Conservation (phyloP, 1,140 invertebrate species). For the Heliconius himera region DNA sequence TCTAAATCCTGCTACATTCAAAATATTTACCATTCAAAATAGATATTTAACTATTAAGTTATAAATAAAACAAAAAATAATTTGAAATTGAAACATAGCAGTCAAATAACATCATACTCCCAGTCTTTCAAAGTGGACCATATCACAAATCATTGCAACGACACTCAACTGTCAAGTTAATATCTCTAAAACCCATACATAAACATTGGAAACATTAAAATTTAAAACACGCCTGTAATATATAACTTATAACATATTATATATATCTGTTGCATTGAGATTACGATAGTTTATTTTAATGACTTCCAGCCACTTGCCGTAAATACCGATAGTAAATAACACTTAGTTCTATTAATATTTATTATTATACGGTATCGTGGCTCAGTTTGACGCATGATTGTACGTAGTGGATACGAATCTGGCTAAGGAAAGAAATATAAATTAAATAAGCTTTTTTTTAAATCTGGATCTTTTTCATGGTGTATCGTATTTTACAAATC, state of each 20-base stretch:
- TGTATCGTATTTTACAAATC: too few species aligned
- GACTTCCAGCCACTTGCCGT: slow-evolving; percentile 9
- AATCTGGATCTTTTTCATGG: too few species aligned
- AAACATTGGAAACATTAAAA: slow-evolving; percentile 11
- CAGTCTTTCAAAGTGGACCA: neutral
- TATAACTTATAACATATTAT: neutral
- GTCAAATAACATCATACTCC: neutral
- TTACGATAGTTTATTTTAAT: slow-evolving; percentile 13
- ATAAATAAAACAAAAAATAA: neutral
- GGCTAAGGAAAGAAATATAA: too few species aligned
- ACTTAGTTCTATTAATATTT: slow-evolving; percentile 9
- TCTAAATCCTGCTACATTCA: too few species aligned
- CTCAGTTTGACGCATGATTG: neutral
- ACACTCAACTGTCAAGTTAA: slow-evolving; percentile 10
- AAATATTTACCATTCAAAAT: too few species aligned
- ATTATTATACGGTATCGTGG: neutral
- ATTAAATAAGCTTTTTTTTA: too few species aligned
- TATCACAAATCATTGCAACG: slow-evolving; percentile 8
- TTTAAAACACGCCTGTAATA: slow-evolving; percentile 8
- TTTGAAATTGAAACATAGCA: neutral
- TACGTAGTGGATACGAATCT: too few species aligned
- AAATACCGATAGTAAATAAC: slow-evolving; percentile 15
- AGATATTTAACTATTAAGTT: too few species aligned
- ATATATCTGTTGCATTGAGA: slow-evolving; percentile 9
- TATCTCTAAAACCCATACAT: slow-evolving; percentile 8